Conservation (phyloP, 2,113 vertebrate species). For the Phoenicopterus ruber region DNA sequence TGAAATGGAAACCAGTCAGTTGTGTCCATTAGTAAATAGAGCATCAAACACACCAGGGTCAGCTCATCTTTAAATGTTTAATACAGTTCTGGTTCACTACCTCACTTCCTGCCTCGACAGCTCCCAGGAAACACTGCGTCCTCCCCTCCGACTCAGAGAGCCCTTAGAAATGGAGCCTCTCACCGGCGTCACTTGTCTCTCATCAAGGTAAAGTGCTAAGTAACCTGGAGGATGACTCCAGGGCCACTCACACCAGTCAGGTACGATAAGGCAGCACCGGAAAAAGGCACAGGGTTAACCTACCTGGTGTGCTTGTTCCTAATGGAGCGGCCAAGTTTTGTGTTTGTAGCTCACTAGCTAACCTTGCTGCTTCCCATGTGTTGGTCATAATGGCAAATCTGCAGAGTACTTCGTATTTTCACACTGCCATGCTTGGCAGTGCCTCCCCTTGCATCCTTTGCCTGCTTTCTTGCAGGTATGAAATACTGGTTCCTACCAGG, state of each 20-base stretch:
- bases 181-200: slow-evolving; percentile 33
- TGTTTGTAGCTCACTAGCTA: background rate
- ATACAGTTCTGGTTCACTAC: background rate
- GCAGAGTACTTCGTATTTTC: background rate
- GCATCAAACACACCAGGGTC: slow-evolving; percentile 5
- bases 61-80: slow-evolving; percentile 56
- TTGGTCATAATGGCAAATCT: background rate
- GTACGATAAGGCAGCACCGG: background rate
- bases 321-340: background rate
- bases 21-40: background rate
- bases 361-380: background rate
- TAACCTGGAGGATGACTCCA: background rate
- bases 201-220: slow-evolving; percentile 40
- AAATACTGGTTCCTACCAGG: background rate
- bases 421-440: background rate
- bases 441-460: background rate
- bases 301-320: background rate
- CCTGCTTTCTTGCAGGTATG: background rate
- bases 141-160: slow-evolving; percentile 28
- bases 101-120: background rate
- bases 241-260: background rate
- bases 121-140: background rate
- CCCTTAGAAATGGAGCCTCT: slow-evolving; percentile 52
- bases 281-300: background rate
- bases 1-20: background rate